phyloP scores from a whole-genome alignment of 2,797 vertebrate species.

The Chaunax sp. region DNA sequence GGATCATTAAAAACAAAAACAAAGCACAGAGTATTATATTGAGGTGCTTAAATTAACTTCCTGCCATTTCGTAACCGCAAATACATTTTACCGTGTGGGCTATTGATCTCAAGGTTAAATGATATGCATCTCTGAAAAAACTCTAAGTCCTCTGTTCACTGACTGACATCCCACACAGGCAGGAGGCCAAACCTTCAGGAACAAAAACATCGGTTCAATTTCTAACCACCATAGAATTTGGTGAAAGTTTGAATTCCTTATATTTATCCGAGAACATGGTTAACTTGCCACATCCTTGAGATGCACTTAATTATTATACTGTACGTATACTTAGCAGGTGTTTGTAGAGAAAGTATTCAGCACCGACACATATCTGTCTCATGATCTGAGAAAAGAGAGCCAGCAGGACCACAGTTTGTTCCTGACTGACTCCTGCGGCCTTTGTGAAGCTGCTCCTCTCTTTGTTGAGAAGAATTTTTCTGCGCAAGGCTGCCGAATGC shows the following conservation, averaged over 20 bases:
- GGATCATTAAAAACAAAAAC: constrained; percentile 45
- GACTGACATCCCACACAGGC: constrained; percentile 21
- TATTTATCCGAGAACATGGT: constrained; percentile 14
- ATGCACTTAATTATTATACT: constrained; percentile 21
- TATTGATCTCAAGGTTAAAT: constrained; percentile 61
- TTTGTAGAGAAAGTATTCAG: constrained; percentile 26
- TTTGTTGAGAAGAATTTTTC: constrained; percentile 45
- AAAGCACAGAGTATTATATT: constrained; percentile 33
- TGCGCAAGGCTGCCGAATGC: constrained; percentile 40
- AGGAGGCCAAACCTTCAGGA: constrained; percentile 11
- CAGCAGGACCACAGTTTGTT: constrained; percentile 22
- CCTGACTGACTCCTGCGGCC: constrained; percentile 18
- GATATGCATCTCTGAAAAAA: constrained; percentile 52
- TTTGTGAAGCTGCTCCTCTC: constrained; percentile 43
- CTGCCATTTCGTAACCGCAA: constrained; percentile 40
- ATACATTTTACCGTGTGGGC: constrained; percentile 55
- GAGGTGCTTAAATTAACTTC: constrained; percentile 49
- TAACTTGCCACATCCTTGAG: constrained; percentile 43
- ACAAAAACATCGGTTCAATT: constrained; percentile 18
- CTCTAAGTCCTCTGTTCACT: constrained; percentile 16
- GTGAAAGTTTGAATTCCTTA: constrained; percentile 5
- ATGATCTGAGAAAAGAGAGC: constrained; percentile 45
- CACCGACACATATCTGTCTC: constrained; percentile 32
- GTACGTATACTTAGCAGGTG: too few species aligned
- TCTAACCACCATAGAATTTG: constrained; percentile 9